These are phyloP conservation scores for Hyalella azteca DNA, from an alignment of 2,888 invertebrate genomes.

Conservation along the genomic window DNA sequence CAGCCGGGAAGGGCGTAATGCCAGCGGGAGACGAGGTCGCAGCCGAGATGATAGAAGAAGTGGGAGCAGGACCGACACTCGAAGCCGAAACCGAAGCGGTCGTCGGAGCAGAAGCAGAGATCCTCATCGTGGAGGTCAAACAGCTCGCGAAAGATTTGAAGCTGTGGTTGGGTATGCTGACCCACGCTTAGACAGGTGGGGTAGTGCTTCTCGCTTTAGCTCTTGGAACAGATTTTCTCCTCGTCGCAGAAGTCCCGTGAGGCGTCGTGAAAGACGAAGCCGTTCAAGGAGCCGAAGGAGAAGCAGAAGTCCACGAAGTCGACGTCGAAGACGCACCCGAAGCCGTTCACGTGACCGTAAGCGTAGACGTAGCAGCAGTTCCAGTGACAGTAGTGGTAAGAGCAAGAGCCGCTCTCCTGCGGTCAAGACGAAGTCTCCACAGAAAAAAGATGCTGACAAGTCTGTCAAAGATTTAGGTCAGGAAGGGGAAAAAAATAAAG, in stretches of 20 bases:
- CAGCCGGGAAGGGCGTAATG: background rate
- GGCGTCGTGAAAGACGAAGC: slow-evolving; percentile 1
- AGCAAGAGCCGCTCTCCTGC: slow-evolving; percentile 5
- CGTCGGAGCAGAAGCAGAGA: slow-evolving; percentile 30
- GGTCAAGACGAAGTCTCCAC: background rate
- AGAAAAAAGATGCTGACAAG: background rate
- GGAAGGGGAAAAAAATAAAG: background rate
- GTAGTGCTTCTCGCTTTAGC: slow-evolving; percentile 3
- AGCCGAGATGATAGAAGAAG: slow-evolving; percentile 31
- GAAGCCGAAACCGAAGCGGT: slow-evolving; percentile 1
- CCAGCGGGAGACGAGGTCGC: background rate
- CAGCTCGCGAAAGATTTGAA: slow-evolving; percentile 11
- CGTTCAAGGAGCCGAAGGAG: slow-evolving; percentile 32
- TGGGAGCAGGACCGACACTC: background rate
- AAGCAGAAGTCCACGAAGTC: slow-evolving; percentile 15
- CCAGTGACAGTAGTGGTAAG: slow-evolving; percentile 5
- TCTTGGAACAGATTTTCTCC: slow-evolving; percentile 12
- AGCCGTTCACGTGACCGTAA: slow-evolving; percentile 6
- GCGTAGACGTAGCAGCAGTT: slow-evolving; percentile 1
- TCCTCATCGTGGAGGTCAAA: slow-evolving; percentile 9
- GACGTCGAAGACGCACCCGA: background rate
- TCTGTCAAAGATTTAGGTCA: background rate
- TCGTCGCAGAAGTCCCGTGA: background rate
- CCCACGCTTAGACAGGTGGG: background rate
- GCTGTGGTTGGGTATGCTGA: slow-evolving; percentile 20